phyloP scores from a whole-genome alignment of 2,113 vertebrate species.

The Dasyprocta punctata region DNA sequence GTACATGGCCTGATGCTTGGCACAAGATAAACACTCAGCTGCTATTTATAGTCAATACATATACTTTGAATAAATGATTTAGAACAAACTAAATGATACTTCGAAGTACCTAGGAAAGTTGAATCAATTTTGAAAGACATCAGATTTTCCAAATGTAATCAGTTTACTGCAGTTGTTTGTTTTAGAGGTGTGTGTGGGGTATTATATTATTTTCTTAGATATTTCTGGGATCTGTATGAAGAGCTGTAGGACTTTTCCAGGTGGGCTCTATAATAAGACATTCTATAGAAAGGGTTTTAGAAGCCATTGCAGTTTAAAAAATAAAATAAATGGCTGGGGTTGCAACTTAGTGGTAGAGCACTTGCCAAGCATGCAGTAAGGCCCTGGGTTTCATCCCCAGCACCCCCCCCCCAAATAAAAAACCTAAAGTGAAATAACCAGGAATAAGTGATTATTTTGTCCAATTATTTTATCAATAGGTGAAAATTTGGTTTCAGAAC shows the following conservation, averaged over 20 bases:
- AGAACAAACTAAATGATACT: not conserved
- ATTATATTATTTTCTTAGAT: not conserved
- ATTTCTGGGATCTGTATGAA: not conserved
- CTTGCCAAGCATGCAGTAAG: not conserved
- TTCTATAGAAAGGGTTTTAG: not conserved
- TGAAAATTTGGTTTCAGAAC: conserved; percentile 99
- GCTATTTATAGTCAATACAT: not conserved
- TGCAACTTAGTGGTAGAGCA: no score
- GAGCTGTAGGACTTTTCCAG: not conserved
- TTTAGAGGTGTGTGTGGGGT: not conserved
- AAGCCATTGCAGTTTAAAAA: not conserved
- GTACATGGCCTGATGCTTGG: not conserved
- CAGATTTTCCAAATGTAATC: not conserved
- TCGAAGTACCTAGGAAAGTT: conserved; percentile 38
- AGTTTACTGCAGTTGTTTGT: not conserved
- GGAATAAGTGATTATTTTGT: conserved; percentile 64
- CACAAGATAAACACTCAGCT: not conserved
- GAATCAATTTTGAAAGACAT: conserved; percentile 22
- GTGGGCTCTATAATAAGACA: not conserved
- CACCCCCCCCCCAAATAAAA: no score
- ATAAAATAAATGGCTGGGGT: not conserved
- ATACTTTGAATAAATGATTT: conserved; percentile 35
- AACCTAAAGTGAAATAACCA: not conserved
- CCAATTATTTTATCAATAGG: conserved; percentile 87
- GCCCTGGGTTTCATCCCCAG: not conserved